Evolutionary conservation across 2,888 invertebrate species (phyloP).

Genomic region (Torymus tubicola): DNA sequence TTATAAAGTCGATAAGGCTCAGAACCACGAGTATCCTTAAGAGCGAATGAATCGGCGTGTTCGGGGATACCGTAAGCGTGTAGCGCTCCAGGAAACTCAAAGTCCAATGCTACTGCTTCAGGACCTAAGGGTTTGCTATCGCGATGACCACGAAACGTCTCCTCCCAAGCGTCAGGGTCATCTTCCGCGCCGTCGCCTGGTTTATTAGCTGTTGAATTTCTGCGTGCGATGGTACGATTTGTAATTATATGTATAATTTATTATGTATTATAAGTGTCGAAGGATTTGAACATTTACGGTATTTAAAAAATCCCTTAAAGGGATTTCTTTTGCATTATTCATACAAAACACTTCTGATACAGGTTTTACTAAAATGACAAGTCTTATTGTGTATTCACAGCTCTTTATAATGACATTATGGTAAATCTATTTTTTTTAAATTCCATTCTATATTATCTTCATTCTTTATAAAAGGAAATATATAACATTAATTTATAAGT

Average conservation of each 20-base stretch:
- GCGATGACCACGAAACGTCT: conserved; percentile 95
- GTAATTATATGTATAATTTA: too few species aligned
- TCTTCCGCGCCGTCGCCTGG: conserved; percentile 76
- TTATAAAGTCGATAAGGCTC: conserved; percentile 98
- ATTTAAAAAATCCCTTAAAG: too few species aligned
- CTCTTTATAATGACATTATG: too few species aligned
- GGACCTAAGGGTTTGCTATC: conserved; percentile 97
- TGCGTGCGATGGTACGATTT: conserved; percentile 59
- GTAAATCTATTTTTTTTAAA: too few species aligned
- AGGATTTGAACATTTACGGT: too few species aligned
- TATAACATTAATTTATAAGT: neutral
- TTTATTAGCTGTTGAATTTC: conserved; percentile 56
- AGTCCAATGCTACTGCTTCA: conserved; percentile 94
- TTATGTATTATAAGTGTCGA: conserved; percentile 54
- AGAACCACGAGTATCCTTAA: conserved; percentile 87
- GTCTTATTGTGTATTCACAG: too few species aligned
- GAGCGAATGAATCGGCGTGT: conserved; percentile 93
- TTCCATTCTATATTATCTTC: too few species aligned
- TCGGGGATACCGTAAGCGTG: conserved; percentile 97
- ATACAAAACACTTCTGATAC: too few species aligned
- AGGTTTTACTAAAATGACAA: too few species aligned
- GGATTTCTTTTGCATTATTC: too few species aligned
- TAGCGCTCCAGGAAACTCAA: conserved; percentile 93
- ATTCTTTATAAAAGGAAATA: too few species aligned
- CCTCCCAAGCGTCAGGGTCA: conserved; percentile 93